phyloP scores from a whole-genome alignment of 2,888 invertebrate species.

The Papilio protenor region DNA sequence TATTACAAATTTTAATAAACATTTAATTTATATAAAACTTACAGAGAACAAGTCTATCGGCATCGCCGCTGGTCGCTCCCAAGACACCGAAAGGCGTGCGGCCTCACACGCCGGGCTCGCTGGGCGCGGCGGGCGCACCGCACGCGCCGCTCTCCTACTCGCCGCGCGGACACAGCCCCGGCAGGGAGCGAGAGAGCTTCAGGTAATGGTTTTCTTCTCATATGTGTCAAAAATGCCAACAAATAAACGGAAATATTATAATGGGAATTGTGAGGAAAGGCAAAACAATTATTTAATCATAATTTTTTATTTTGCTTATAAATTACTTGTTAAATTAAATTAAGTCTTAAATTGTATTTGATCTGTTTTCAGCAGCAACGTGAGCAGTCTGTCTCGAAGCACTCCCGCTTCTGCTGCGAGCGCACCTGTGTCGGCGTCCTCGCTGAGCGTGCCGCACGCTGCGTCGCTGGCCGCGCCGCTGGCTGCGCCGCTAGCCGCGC shows the following conservation, averaged over 20 bases:
- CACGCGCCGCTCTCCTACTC: slow-evolving; percentile 86
- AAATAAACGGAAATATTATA: background rate
- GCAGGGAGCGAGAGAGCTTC: slow-evolving; percentile 92
- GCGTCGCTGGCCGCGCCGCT: slow-evolving; percentile 63
- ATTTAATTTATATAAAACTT: slow-evolving; percentile 44
- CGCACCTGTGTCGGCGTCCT: slow-evolving; percentile 58
- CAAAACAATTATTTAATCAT: background rate
- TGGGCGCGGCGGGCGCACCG: slow-evolving; percentile 71
- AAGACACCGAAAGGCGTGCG: slow-evolving; percentile 80
- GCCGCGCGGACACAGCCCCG: slow-evolving; percentile 91
- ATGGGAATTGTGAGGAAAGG: background rate
- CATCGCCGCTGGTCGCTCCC: slow-evolving; percentile 81
- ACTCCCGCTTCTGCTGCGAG: slow-evolving; percentile 81
- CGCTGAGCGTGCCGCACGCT: slow-evolving; percentile 59
- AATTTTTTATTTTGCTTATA: background rate
- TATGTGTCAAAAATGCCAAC: background rate
- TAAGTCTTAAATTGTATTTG: background rate
- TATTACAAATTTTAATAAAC: background rate
- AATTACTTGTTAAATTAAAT: background rate
- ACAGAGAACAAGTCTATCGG: slow-evolving; percentile 76
- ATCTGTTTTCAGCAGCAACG: slow-evolving; percentile 87
- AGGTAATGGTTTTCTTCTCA: slow-evolving; percentile 81
- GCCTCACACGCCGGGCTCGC: slow-evolving; percentile 77
- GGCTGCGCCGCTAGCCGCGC: slow-evolving; percentile 65
- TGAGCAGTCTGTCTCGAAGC: slow-evolving; percentile 91